Evolutionary conservation across 2,888 invertebrate species (phyloP), one percentile per base, ranked within the genome.

Genomic region (Cephus rjabovi): DNA sequence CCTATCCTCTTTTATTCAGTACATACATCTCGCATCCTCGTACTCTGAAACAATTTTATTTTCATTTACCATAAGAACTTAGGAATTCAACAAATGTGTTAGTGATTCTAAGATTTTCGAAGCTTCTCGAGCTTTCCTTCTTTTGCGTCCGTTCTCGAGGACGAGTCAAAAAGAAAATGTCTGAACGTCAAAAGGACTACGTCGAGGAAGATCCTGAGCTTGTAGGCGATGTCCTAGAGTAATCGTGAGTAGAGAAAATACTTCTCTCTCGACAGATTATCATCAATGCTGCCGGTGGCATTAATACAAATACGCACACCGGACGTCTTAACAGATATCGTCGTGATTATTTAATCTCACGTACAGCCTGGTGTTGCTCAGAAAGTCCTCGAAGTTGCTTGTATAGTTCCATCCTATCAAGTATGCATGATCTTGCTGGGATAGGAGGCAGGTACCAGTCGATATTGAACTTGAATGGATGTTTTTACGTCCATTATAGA

Each of bases 211-310:
- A 56, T 56, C 23, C 71, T 71, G 37, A 75, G 76, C 71, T 77
- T 78, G 76, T 77, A 70, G 78, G 75, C 56, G 78, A 80, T 76
- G 75, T 76, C 76, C 76, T 76, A 80, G 75, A 77, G 73, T 79
- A 77, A 81, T 76, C 69, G 81, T 81, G 69, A 81, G 81, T 80
- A 56, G 56, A 56, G 56, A 56, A 56, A 56, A 23, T 23, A 56
- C 1, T 56, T 56, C 56, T 56, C 56, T 56, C 56, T 56, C 56
- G 56, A 9, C 9, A 9, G 23, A 56, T 40, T 40, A 40, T 56
- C 23, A 56, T 56, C 56, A 23, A 56, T 23, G 23, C 23, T 6
- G 56, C 23, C 56, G 56, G 56, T 23, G 6, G 23, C 9, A 2
- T 23, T 6, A 9, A 56, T 23, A 56, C 56, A 56, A 56, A 56